These are phyloP conservation scores for Mythimna pallens DNA, from an alignment of 2,888 invertebrate genomes.

Conservation along the genomic window DNA sequence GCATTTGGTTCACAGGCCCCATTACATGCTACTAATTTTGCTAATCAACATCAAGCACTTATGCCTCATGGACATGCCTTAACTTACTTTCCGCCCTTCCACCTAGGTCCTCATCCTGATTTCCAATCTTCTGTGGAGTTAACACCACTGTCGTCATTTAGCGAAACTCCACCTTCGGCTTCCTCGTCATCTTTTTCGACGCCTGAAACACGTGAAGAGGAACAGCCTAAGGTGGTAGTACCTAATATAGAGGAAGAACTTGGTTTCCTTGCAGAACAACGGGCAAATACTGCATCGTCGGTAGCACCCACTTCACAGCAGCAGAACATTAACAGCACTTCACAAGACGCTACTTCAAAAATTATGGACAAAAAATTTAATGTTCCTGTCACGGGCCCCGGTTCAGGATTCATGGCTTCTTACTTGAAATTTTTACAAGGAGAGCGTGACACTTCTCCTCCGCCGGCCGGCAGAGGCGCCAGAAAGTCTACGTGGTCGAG, in stretches of 20 bases:
- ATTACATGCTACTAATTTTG: constrained; percentile 89
- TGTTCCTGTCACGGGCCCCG: constrained; percentile 91
- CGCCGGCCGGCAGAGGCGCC: constrained; percentile 92
- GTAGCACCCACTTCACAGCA: constrained; percentile 89
- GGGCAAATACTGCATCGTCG: constrained; percentile 87
- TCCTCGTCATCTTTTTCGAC: constrained; percentile 90
- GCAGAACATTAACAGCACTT: constrained; percentile 86
- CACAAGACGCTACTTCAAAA: constrained; percentile 88
- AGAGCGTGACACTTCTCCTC: constrained; percentile 95
- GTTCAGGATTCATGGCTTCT: constrained; percentile 96
- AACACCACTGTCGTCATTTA: constrained; percentile 91
- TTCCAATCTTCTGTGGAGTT: constrained; percentile 92
- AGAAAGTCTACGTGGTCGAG: constrained; percentile 93
- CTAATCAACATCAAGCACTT: constrained; percentile 92
- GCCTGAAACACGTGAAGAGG: constrained; percentile 92
- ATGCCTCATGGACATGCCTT: constrained; percentile 93
- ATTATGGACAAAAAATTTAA: constrained; percentile 92
- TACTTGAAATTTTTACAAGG: constrained; percentile 96
- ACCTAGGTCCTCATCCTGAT: constrained; percentile 93
- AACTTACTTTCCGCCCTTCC: constrained; percentile 95
- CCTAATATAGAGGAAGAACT: constrained; percentile 97
- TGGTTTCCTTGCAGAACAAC: constrained; percentile 93
- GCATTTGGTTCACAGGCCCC: constrained; percentile 91
- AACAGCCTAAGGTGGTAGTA: constrained; percentile 95
- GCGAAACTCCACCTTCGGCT: constrained; percentile 91